Evolutionary conservation across 2,113 vertebrate species (phyloP), one percentile per base, ranked within the genome.

Genomic region (Pseudois nayaur): DNA sequence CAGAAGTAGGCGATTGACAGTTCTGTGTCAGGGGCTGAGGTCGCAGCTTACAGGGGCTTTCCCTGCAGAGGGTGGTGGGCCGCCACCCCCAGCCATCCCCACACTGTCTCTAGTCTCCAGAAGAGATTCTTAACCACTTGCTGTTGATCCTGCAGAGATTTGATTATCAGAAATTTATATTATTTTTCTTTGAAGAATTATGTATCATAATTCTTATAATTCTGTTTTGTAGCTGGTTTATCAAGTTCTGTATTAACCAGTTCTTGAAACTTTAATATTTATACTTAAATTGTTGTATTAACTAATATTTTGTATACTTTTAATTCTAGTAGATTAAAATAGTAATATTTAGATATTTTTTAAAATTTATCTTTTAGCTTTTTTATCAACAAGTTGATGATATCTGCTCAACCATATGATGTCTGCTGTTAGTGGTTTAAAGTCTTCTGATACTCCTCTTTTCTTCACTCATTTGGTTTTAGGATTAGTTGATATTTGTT

Each of bases 111-210:
- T 81, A 3, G 16, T 64, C 71, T 89, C 59, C 52, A 81, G 59
- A 50, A 96, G 85, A 33, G 29, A 76, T 67, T 48, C 48, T 87
- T 86, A 87, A 43, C 81, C 27, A 29, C 48, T 82, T 97, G 31
- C 48, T 92, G 15, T 52, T 85, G 79, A 55, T 85, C 82, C 43
- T 84, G 7, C 81, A 74, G 55, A 91, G 45, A 62, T 90, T 92
- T 97, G 0, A 97, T 92, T 87, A 94, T 89, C 86, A 93, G 45
- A 97, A 96, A 60, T 71, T 36, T n/a, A 3, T 50, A 71, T 25
- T 25, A 78, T 98, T 98, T 96, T 94, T 48, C 81, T 64, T 93
- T 98, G 89, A 97, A 94, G 97, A 98, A 98, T 54, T 82, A n/a
- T 87, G 1, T 96, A 86, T 95, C 87, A 84, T 60, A 60, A 60